Percentiles rank a stretch among this genome's conserved stretches.
Conservation (phyloP, 2,888 invertebrate species). For the Xiphydria camelus region DNA sequence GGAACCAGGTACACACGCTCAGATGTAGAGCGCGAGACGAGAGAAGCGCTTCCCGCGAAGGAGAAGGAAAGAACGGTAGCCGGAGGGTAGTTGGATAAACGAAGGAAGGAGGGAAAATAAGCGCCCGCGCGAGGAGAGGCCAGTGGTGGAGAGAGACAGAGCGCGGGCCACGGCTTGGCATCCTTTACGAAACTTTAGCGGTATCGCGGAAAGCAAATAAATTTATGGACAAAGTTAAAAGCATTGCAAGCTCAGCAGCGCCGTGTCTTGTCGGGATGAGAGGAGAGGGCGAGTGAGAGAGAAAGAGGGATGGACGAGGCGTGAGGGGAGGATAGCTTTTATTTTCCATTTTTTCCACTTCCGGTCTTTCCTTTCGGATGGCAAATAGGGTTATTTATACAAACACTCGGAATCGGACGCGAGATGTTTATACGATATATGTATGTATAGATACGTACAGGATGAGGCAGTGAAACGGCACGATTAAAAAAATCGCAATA, state of each 20-base stretch:
- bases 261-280: constrained; percentile 23
- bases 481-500: too few species aligned
- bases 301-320: too few species aligned
- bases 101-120: constrained; percentile 27
- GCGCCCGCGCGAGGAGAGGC: constrained; percentile 11
- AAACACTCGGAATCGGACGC: not conserved
- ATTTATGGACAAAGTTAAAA: constrained; percentile 54
- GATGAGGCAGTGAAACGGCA: too few species aligned
- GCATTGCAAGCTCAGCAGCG: constrained; percentile 44
- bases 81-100: too few species aligned
- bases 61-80: too few species aligned
- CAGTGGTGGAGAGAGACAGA: constrained; percentile 4
- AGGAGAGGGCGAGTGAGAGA: too few species aligned
- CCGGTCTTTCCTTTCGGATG: constrained; percentile 4
- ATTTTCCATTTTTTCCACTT: not conserved
- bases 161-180: constrained; percentile 20
- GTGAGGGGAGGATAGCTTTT: too few species aligned
- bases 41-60: too few species aligned
- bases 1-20: too few species aligned
- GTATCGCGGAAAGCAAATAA: constrained; percentile 47
- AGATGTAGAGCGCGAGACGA: too few species aligned
- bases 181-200: constrained; percentile 50
- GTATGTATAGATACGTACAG: too few species aligned
- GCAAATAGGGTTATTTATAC: constrained; percentile 18
- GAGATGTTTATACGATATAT: too few species aligned